Conservation (phyloP, 2,888 invertebrate genomes). For the Phyllotreta striolata region DNA sequence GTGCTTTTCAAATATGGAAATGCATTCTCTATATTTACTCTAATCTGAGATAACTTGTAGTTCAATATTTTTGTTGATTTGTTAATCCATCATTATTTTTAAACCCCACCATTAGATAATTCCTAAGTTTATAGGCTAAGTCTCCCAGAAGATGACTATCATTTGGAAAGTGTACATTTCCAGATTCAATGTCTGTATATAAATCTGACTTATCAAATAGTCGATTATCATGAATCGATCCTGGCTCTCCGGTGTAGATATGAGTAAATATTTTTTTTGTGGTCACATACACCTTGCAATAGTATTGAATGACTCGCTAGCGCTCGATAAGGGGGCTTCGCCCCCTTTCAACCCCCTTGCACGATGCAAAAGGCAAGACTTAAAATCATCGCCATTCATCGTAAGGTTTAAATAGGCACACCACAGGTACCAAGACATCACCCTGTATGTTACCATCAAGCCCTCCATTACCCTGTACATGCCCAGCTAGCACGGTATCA, state of each 20-base stretch:
- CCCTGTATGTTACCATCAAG: too few species aligned
- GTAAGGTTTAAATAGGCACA: too few species aligned
- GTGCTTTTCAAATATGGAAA: constrained; percentile 43
- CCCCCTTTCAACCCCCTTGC: too few species aligned
- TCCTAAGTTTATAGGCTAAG: constrained; percentile 35
- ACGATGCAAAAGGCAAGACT: too few species aligned
- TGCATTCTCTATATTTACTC: too few species aligned
- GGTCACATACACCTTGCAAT: constrained; percentile 41
- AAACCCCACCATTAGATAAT: constrained; percentile 34
- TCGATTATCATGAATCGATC: constrained; percentile 39
- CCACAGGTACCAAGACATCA: too few species aligned
- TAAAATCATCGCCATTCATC: too few species aligned
- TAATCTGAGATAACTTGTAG: constrained; percentile 32
- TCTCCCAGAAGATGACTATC: constrained; percentile 35
- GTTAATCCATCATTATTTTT: constrained; percentile 34
- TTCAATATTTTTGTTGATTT: constrained; percentile 39
- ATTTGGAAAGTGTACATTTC: constrained; percentile 28
- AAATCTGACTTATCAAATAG: constrained; percentile 38
- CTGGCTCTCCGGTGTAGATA: constrained; percentile 42
- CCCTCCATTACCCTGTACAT: too few species aligned
- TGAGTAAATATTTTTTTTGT: constrained; percentile 38
- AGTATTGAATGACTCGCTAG: constrained; percentile 40
- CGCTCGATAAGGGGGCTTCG: too few species aligned
- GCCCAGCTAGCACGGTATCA: too few species aligned
- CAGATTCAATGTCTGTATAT: constrained; percentile 28